These are phyloP conservation scores for Solen grandis DNA, from an alignment of 1,140 invertebrate genomes.

Conservation along the genomic window DNA sequence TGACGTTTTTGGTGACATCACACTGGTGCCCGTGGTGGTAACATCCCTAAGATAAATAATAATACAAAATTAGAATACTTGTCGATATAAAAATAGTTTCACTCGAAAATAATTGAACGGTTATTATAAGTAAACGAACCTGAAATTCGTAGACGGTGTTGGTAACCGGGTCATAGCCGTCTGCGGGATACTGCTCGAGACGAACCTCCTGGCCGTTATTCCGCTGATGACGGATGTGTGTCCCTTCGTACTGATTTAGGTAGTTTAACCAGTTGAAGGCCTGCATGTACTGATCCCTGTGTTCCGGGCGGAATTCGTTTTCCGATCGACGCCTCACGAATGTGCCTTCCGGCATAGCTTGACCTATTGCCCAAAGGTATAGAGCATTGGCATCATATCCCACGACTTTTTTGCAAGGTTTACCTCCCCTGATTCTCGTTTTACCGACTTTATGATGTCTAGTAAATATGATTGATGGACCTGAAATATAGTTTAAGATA, in stretches of 20 bases:
- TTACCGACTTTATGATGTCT: constrained; percentile 6
- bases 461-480: constrained; percentile 42
- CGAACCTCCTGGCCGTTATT: neutral
- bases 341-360: constrained; percentile 56
- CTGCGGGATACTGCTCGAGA: constrained; percentile 5
- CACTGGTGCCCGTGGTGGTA: constrained; percentile 57
- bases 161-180: too few species aligned
- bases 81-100: too few species aligned
- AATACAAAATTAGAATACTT: too few species aligned
- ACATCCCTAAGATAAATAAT: constrained; percentile 59
- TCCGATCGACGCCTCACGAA: constrained; percentile 31
- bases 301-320: constrained; percentile 44
- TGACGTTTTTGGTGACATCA: constrained; percentile 9
- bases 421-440: too few species aligned
- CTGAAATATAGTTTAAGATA: too few species aligned
- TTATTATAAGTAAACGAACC: too few species aligned
- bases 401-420: constrained; percentile 26
- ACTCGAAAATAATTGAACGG: too few species aligned
- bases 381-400: constrained; percentile 58
- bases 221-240: constrained; percentile 26
- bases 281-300: constrained; percentile 25
- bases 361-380: constrained; percentile 50
- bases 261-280: too few species aligned
- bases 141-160: neutral
- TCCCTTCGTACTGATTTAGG: neutral